Conservation (phyloP, 2,113 vertebrate species). For the Nanorana parkeri region DNA sequence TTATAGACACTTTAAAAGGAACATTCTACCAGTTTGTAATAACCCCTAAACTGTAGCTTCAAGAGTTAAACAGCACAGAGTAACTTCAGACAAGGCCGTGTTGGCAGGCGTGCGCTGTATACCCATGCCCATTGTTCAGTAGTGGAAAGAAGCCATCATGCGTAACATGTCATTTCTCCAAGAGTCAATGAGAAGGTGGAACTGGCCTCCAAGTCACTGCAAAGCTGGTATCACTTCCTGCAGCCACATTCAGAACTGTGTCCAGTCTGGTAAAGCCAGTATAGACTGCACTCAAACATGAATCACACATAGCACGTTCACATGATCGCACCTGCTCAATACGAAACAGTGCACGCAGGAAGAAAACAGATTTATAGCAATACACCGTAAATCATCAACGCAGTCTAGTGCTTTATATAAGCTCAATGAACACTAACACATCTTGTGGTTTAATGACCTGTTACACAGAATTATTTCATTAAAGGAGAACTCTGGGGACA, state of each 20-base stretch:
- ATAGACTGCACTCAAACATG: slow-evolving; percentile 4
- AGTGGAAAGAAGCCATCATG: slow-evolving; percentile 5
- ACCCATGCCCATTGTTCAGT: slow-evolving; percentile 55
- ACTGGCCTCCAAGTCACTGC: slow-evolving; percentile 23
- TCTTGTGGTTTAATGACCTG: too few species aligned
- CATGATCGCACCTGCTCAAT: background rate
- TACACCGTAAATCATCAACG: background rate
- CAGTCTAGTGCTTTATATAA: too few species aligned
- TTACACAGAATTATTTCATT: too few species aligned
- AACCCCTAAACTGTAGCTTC: background rate
- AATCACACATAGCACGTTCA: background rate
- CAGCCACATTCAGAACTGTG: background rate
- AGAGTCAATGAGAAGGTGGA: slow-evolving; percentile 17
- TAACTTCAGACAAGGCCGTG: background rate
- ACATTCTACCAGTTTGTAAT: too few species aligned
- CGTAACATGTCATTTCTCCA: slow-evolving; percentile 6
- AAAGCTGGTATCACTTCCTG: background rate
- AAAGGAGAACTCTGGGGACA: too few species aligned
- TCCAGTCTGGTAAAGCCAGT: background rate
- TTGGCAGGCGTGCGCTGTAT: slow-evolving; percentile 17
- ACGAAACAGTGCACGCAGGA: background rate
- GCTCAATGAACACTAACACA: too few species aligned
- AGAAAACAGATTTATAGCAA: background rate
- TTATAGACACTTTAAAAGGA: too few species aligned
- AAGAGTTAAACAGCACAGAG: slow-evolving; percentile 17